These are phyloP conservation scores for Coregonus clupeaformis DNA, from an alignment of 2,113 vertebrate species.

Conservation along the genomic window DNA sequence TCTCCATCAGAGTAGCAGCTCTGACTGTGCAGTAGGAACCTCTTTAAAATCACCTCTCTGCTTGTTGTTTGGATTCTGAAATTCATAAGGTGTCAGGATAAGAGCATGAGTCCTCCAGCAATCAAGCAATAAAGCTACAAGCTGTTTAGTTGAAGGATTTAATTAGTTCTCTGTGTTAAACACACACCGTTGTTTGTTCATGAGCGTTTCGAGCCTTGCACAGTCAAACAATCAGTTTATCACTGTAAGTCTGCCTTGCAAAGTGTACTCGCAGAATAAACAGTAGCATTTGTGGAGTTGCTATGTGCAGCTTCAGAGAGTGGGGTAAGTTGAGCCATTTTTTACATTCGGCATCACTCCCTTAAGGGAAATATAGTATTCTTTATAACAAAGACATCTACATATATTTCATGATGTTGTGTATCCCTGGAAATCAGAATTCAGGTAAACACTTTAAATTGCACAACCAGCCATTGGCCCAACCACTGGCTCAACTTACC, in stretches of 20 bases:
- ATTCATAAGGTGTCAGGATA: neutral
- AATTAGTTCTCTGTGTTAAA: neutral
- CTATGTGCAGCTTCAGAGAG: neutral
- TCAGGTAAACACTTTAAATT: too few relatives aligned
- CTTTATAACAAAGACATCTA: too few relatives aligned
- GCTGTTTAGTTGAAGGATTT: slow-evolving; percentile 12
- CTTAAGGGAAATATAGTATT: too few relatives aligned
- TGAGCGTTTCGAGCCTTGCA: neutral
- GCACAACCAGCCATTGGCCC: too few relatives aligned
- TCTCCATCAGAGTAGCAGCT: slow-evolving; percentile 16
- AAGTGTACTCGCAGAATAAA: neutral
- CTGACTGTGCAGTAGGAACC: slow-evolving; percentile 4
- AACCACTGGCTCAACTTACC: too few relatives aligned
- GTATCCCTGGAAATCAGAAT: too few relatives aligned
- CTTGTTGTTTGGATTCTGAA: slow-evolving; percentile 17
- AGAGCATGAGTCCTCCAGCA: neutral
- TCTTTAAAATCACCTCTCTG: slow-evolving; percentile 14
- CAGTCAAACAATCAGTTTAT: neutral
- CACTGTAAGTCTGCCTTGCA: neutral
- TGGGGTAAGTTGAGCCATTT: too few relatives aligned
- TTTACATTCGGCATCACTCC: too few relatives aligned
- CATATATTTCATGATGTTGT: too few relatives aligned
- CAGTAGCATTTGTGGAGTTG: neutral
- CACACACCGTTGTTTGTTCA: slow-evolving; percentile 1
- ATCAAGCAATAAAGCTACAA: slow-evolving; percentile 12